These are phyloP conservation scores for Tinamus major DNA, from an alignment of 2,797 vertebrate genomes.

Conservation along the genomic window DNA sequence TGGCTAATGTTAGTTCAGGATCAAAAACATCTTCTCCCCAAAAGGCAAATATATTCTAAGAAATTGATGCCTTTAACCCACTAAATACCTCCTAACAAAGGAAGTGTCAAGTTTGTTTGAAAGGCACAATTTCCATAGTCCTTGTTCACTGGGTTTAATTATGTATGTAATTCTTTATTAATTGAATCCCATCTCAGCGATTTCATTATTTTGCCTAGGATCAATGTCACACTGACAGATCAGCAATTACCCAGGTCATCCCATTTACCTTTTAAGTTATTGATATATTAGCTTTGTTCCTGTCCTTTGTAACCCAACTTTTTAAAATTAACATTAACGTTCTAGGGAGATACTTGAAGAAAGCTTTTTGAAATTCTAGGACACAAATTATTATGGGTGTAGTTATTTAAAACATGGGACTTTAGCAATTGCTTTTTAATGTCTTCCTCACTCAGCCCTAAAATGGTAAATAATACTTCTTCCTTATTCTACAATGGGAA, in stretches of 20 bases:
- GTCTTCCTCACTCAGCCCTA: neutral
- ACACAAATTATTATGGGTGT: neutral
- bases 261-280: neutral
- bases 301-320: neutral
- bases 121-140: neutral
- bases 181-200: neutral
- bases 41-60: neutral
- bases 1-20: neutral
- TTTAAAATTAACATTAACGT: neutral
- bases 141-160: neutral
- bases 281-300: neutral
- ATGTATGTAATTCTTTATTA: neutral
- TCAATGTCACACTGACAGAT: neutral
- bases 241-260: neutral
- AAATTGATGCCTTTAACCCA: neutral
- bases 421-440: neutral
- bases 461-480: neutral
- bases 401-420: neutral
- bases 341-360: neutral
- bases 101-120: neutral
- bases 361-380: neutral
- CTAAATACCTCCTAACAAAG: neutral
- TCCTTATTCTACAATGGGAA: neutral
- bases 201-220: conserved; percentile 5
- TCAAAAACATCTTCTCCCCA: neutral